phyloP scores from a whole-genome alignment of 2,113 vertebrate species.

The Zosterops hypoxanthus region DNA sequence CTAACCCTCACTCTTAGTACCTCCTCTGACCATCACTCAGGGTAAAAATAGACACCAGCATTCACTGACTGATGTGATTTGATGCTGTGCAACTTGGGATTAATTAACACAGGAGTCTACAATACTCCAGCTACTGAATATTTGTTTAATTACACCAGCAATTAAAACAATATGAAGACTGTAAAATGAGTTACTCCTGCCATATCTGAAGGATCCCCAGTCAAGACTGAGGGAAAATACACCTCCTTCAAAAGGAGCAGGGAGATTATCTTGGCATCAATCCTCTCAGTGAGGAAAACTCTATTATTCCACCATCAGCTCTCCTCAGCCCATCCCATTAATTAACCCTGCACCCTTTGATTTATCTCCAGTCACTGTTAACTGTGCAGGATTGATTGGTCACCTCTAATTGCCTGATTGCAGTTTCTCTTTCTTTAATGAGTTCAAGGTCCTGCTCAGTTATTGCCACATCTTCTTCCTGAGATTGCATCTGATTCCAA shows the following conservation, averaged over 20 bases:
- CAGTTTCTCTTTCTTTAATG: slow-evolving; percentile 94
- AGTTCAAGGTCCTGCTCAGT: slow-evolving; percentile 95
- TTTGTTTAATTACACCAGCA: not conserved
- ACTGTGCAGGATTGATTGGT: not conserved
- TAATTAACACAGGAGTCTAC: not conserved
- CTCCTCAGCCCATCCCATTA: slow-evolving; percentile 11
- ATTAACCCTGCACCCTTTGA: not conserved
- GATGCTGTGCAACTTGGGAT: not conserved
- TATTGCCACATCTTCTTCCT: slow-evolving; percentile 86
- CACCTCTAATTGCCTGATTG: slow-evolving; percentile 94
- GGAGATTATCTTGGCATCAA: not conserved
- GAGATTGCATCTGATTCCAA: slow-evolving; percentile 88
- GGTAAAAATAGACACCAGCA: not conserved
- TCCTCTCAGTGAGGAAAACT: not conserved
- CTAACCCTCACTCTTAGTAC: not conserved
- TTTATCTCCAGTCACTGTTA: not conserved
- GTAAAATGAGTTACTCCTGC: not conserved
- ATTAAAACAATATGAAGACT: not conserved
- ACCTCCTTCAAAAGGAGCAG: not conserved
- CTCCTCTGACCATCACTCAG: not conserved
- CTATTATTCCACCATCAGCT: not conserved
- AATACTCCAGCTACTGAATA: not conserved
- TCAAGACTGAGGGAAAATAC: not conserved
- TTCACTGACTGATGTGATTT: not conserved
- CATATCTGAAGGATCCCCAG: not conserved